phyloP scores from a whole-genome alignment of 2,797 vertebrate genomes.

The Spheniscus humboldti region DNA sequence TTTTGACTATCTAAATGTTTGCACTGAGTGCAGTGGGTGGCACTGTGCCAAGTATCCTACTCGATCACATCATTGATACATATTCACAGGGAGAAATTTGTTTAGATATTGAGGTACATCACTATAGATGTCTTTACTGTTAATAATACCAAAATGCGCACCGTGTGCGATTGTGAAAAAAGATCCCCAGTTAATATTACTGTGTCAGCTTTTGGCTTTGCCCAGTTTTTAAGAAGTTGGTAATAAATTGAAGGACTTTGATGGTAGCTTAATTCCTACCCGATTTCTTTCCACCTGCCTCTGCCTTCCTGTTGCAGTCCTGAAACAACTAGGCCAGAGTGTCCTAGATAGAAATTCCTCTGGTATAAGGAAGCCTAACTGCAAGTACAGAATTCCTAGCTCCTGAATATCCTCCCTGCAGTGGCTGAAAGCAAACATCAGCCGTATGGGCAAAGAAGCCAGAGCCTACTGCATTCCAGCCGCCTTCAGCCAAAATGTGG shows the following conservation, averaged over 20 bases:
- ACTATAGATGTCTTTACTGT: background rate
- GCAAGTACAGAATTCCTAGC: background rate
- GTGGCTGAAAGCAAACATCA: background rate
- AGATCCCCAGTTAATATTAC: background rate
- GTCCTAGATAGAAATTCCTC: background rate
- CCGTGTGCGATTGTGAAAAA: constrained; percentile 7
- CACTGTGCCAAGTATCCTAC: background rate
- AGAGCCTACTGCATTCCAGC: background rate
- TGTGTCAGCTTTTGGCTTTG: background rate
- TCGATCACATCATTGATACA: background rate
- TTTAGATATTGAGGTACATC: background rate
- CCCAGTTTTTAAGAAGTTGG: background rate
- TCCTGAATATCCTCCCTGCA: background rate
- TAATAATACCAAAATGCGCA: constrained; percentile 3
- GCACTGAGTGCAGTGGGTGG: constrained; percentile 3
- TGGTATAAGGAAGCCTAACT: background rate
- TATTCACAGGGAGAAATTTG: background rate
- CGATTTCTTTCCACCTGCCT: background rate
- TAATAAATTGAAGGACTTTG: background rate
- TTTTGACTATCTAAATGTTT: constrained; percentile 24
- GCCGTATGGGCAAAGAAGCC: background rate
- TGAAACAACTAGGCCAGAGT: background rate
- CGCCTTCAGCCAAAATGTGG: background rate
- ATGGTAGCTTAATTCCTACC: background rate
- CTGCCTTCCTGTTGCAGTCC: background rate